Conservation (phyloP, 2,888 invertebrate genomes). For the Stenoptilia bipunctidactyla region DNA sequence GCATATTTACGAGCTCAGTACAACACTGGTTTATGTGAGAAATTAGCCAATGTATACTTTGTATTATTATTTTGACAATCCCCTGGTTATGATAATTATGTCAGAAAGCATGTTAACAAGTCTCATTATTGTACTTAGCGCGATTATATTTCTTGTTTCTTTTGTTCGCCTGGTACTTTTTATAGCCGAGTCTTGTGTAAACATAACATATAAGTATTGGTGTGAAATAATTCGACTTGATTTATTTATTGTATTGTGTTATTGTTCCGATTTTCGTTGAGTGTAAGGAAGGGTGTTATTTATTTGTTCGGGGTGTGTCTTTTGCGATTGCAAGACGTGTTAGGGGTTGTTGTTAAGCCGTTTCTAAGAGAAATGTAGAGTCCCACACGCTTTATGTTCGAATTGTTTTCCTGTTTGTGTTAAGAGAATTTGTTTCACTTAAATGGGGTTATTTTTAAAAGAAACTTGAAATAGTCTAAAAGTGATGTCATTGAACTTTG, state of each 20-base stretch:
- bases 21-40: slow-evolving; percentile 34
- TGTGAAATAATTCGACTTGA: slow-evolving; percentile 62
- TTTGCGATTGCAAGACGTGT: neutral
- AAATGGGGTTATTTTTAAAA: neutral
- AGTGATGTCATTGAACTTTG: slow-evolving; percentile 25
- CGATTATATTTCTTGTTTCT: slow-evolving; percentile 48
- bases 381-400: slow-evolving; percentile 10
- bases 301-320: slow-evolving; percentile 3
- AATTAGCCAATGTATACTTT: slow-evolving; percentile 32
- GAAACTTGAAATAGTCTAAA: neutral
- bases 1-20: neutral
- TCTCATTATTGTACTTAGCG: slow-evolving; percentile 38
- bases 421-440: neutral
- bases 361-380: slow-evolving; percentile 1
- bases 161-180: slow-evolving; percentile 61
- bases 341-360: neutral
- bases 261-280: slow-evolving; percentile 22
- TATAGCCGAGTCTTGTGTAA: slow-evolving; percentile 64
- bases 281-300: slow-evolving; percentile 28
- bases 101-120: slow-evolving; percentile 34
- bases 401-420: neutral
- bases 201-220: slow-evolving; percentile 51
- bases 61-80: slow-evolving; percentile 54
- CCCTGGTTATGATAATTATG: slow-evolving; percentile 43
- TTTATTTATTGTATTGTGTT: slow-evolving; percentile 57